A percentile compares a stretch with the other conserved stretches of the same genome.
Conservation (phyloP, 2,113 vertebrate genomes). For the Gnathonemus longibarbis region DNA sequence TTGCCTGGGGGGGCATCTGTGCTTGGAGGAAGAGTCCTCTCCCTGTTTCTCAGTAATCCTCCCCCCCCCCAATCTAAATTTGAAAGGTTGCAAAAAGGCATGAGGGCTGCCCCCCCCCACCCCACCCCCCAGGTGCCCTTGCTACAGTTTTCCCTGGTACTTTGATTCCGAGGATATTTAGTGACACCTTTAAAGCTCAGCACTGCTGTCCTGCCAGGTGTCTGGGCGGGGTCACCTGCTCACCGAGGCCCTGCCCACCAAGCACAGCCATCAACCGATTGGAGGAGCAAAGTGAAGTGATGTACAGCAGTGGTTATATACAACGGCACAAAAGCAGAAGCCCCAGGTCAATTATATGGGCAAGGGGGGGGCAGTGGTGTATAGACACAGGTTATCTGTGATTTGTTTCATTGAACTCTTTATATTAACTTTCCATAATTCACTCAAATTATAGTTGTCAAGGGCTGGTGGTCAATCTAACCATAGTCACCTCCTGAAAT, state of each 20-base stretch:
- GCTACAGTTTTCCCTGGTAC: background rate
- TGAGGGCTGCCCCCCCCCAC: background rate
- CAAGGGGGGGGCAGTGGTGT: background rate
- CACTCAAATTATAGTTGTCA: background rate
- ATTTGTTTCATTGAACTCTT: background rate
- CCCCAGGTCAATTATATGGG: background rate
- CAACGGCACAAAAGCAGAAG: background rate
- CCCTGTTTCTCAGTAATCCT: background rate
- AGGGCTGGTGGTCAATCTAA: background rate
- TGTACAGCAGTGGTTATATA: background rate
- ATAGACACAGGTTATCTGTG: background rate
- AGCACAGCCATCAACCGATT: background rate
- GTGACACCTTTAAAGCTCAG: constrained; percentile 4
- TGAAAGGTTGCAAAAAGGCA: background rate
- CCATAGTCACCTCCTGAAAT: background rate
- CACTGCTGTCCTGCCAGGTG: background rate
- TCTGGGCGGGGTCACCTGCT: background rate
- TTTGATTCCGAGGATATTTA: background rate
- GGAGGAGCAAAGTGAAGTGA: background rate
- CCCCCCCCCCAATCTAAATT: background rate
- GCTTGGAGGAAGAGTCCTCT: background rate
- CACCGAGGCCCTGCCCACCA: background rate
- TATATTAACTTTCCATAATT: background rate
- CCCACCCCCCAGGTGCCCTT: background rate
- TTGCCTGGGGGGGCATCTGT: background rate